Evolutionary conservation across 2,888 invertebrate genomes (phyloP), one percentile per base, ranked within the genome.

Genomic region (Eupithecia vulgata): DNA sequence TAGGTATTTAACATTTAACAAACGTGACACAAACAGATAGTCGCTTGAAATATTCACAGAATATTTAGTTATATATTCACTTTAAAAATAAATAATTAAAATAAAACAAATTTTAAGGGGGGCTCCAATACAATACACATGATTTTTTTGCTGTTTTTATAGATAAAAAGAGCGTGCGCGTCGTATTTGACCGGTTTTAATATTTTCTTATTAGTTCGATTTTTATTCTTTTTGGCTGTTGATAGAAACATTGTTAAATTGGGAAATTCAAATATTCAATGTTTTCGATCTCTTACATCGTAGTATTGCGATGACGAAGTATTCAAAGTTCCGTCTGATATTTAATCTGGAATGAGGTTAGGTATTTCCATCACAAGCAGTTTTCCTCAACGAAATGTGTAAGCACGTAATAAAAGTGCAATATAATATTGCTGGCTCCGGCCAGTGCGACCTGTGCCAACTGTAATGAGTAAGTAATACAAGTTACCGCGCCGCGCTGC

Each of bases 401-500:
- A 68, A 72, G 62, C 57, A 64, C 68, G 30, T 65, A 25, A 68
- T 65, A 68, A 68, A 65, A 68, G 57, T 72, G 64, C 62, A 72
- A 72, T 68, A 66, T 73, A 73, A 70, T 70, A 62, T 67, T 52
- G 35, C 67, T 70, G 73, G 73, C 64, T 52, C 48, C 37, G 5
- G 52, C 5, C 30, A 21, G 64, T 34, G 70, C 48, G 67, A 30
- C 59, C 52, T 30, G n/a, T 71, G 74, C 74, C 74, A 74, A 71
- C 65, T 66, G 25, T 68, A 71, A 74, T 66, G 62, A 73, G 70
- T 59, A 68, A 71, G 71, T 68, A 68, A 68, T 65, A 48, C 68
- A 37, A 48, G 64, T n/a, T 35, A 40, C 52, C 40, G 62, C 48
- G 12, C 21, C 71, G 25, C 35, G 45, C 42, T 59, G 35, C 70